phyloP scores from a whole-genome alignment of 2,113 vertebrate species.

The Anser cygnoides region DNA sequence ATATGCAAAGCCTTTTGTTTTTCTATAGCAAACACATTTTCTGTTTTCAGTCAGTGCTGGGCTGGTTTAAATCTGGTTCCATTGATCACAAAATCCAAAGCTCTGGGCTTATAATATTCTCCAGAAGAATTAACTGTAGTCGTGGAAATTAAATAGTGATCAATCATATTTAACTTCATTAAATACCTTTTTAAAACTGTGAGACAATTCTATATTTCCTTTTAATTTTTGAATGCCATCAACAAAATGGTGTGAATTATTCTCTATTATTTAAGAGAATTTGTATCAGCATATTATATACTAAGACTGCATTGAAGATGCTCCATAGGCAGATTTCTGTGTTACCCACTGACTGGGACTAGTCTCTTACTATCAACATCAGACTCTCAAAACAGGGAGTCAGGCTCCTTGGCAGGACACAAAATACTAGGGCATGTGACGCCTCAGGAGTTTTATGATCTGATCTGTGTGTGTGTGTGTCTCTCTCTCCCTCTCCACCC shows the following conservation, averaged over 20 bases:
- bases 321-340: neutral
- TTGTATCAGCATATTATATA: neutral
- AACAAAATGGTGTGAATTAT: neutral
- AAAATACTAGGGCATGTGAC: neutral
- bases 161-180: neutral
- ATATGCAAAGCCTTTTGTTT: neutral
- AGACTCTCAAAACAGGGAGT: neutral
- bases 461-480: neutral
- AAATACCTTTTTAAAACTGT: neutral
- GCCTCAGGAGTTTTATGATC: neutral
- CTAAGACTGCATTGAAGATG: neutral
- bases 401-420: neutral
- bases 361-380: neutral
- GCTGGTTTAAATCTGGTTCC: conserved; percentile 18
- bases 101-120: neutral
- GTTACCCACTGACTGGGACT: neutral
- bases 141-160: neutral
- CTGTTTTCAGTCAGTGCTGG: conserved; percentile 22
- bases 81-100: neutral
- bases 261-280: neutral
- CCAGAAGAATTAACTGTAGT: neutral
- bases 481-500: neutral
- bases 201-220: neutral
- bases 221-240: neutral
- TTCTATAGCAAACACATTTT: neutral